phyloP scores from a whole-genome alignment of 2,113 vertebrate species.

The Isichthys henryi region DNA sequence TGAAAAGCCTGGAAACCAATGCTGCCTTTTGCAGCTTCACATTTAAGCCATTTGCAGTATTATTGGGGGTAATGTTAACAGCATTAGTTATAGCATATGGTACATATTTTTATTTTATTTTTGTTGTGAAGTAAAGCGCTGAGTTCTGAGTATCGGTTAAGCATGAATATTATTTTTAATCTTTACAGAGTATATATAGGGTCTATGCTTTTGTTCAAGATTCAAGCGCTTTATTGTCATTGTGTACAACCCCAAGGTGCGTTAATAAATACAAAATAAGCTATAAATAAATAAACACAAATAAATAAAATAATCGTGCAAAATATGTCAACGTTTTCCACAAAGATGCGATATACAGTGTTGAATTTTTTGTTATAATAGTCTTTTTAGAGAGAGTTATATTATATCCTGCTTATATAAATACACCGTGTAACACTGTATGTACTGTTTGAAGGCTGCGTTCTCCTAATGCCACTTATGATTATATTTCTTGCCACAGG shows the following conservation, averaged over 20 bases:
- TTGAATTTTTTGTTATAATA: background rate
- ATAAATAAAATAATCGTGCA: too few species aligned
- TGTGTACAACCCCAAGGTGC: too few species aligned
- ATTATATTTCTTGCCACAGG: conserved; percentile 51
- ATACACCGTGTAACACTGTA: background rate
- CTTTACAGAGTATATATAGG: background rate
- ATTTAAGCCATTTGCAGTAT: background rate
- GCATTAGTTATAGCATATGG: background rate
- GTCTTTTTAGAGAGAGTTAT: background rate
- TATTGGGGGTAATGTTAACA: background rate
- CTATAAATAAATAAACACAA: too few species aligned
- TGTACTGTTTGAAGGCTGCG: background rate
- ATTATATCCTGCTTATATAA: background rate
- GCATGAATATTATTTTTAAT: background rate
- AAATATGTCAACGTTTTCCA: too few species aligned
- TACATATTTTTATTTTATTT: background rate
- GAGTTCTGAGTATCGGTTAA: background rate
- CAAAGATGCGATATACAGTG: too few species aligned
- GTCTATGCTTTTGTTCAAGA: too few species aligned
- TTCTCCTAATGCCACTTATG: background rate
- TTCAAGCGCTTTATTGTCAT: too few species aligned
- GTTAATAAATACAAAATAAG: too few species aligned
- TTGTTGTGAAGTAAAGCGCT: background rate
- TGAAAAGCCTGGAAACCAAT: too few species aligned
- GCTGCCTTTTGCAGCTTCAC: background rate